Conservation (phyloP, 1,140 invertebrate genomes). For the Drosophila pruinosa region DNA sequence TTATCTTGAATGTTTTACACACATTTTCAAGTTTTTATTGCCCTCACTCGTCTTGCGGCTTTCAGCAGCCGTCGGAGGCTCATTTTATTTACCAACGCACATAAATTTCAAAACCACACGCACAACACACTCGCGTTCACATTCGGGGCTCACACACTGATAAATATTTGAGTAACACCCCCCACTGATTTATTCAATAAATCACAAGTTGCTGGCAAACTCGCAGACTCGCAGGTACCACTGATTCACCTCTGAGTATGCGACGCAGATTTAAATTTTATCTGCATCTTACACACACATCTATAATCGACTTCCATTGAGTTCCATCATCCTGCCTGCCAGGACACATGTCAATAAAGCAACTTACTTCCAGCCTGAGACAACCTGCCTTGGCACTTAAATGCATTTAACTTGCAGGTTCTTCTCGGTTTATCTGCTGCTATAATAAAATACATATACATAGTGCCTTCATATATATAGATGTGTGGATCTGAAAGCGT, state of each 20-base stretch:
- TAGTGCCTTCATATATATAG: not conserved
- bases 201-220: slow-evolving; percentile 59
- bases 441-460: slow-evolving; percentile 4
- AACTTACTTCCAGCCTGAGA: slow-evolving; percentile 2
- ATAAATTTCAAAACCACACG: slow-evolving; percentile 66
- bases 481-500: slow-evolving; percentile 23
- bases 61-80: slow-evolving; percentile 53
- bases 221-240: slow-evolving; percentile 36
- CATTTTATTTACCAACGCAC: slow-evolving; percentile 68
- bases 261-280: slow-evolving; percentile 66
- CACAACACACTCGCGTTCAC: slow-evolving; percentile 10
- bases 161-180: slow-evolving; percentile 70
- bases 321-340: slow-evolving; percentile 7
- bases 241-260: slow-evolving; percentile 15
- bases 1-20: slow-evolving; percentile 56
- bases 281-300: slow-evolving; percentile 41
- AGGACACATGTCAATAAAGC: slow-evolving; percentile 67
- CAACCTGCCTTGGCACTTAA: slow-evolving; percentile 45
- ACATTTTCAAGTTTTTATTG: slow-evolving; percentile 64
- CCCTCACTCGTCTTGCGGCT: slow-evolving; percentile 60
- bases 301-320: slow-evolving; percentile 25
- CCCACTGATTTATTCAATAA: slow-evolving; percentile 76
- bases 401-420: slow-evolving; percentile 59
- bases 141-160: slow-evolving; percentile 19
- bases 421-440: slow-evolving; percentile 7